A percentile compares a stretch with the other conserved stretches of the same genome.
These are phyloP conservation scores for Dryococelus australis DNA, from an alignment of 2,888 invertebrate genomes.

Conservation along the genomic window DNA sequence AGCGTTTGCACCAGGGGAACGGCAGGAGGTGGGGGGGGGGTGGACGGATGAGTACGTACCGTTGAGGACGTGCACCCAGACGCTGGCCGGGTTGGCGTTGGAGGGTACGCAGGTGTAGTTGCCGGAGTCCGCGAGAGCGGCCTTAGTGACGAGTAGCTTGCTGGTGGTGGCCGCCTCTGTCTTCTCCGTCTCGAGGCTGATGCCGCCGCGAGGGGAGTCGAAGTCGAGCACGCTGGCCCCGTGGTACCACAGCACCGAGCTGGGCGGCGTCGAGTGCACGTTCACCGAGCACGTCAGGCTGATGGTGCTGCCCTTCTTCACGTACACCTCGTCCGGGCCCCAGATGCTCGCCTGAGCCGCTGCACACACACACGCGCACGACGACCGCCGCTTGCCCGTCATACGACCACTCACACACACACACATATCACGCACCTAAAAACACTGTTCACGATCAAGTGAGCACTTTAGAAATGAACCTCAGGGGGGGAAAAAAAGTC, in stretches of 20 bases:
- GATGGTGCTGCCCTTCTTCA: constrained; percentile 90
- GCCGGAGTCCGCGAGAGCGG: constrained; percentile 80
- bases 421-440: background rate
- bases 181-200: constrained; percentile 86
- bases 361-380: constrained; percentile 64
- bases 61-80: constrained; percentile 84
- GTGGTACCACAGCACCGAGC: constrained; percentile 86
- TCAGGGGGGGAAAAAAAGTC: no score
- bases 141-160: constrained; percentile 82
- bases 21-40: no score
- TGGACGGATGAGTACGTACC: constrained; percentile 67
- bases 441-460: no score
- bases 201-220: constrained; percentile 82
- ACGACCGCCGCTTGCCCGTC: background rate
- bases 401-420: background rate
- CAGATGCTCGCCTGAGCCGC: constrained; percentile 87
- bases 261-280: constrained; percentile 81
- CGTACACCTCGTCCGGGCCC: constrained; percentile 86
- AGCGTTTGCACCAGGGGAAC: no score
- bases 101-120: constrained; percentile 91
- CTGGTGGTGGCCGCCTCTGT: constrained; percentile 84
- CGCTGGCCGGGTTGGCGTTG: constrained; percentile 82
- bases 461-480: no score
- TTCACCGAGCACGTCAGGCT: constrained; percentile 88
- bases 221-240: constrained; percentile 83